A percentile compares a stretch with the other conserved stretches of the same genome.
phyloP scores from a whole-genome alignment of 2,113 vertebrate species.

The Pyxicephalus adspersus region DNA sequence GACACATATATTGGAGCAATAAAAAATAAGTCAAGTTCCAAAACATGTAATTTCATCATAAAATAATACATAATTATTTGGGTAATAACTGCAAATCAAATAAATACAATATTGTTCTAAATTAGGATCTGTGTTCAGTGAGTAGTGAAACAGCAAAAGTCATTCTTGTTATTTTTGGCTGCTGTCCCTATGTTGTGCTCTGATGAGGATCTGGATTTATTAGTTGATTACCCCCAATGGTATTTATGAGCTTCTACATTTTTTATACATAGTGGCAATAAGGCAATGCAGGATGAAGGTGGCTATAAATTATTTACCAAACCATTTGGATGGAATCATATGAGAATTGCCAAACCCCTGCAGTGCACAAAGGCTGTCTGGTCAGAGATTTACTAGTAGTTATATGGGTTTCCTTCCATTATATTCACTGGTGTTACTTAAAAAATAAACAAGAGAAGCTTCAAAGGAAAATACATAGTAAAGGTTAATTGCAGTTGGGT shows the following conservation, averaged over 20 bases:
- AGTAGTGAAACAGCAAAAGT: slow-evolving; percentile 12
- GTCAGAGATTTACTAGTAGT: slow-evolving; percentile 53
- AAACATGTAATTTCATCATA: neutral
- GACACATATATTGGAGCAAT: neutral
- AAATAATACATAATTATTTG: neutral
- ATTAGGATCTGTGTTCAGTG: neutral
- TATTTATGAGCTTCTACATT: slow-evolving; percentile 46
- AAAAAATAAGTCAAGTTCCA: neutral
- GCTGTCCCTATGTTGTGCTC: slow-evolving; percentile 9
- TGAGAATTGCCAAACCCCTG: slow-evolving; percentile 51
- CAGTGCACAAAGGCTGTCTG: slow-evolving; percentile 46
- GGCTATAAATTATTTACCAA: slow-evolving; percentile 46
- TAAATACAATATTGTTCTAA: slow-evolving; percentile 8
- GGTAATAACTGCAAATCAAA: neutral
- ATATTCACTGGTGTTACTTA: slow-evolving; percentile 72
- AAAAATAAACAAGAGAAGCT: slow-evolving; percentile 81
- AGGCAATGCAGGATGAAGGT: slow-evolving; percentile 42
- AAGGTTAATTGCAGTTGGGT: slow-evolving; percentile 92
- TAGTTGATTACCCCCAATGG: slow-evolving; percentile 43
- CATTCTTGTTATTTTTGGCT: slow-evolving; percentile 39
- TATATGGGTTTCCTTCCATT: slow-evolving; percentile 81
- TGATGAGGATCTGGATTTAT: slow-evolving; percentile 42
- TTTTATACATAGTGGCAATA: slow-evolving; percentile 49
- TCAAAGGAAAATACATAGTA: slow-evolving; percentile 79
- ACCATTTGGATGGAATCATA: slow-evolving; percentile 16